Evolutionary conservation across 1,140 invertebrate species (phyloP), one percentile per base, ranked within the genome.

Genomic region (Zaprionus ornatus): DNA sequence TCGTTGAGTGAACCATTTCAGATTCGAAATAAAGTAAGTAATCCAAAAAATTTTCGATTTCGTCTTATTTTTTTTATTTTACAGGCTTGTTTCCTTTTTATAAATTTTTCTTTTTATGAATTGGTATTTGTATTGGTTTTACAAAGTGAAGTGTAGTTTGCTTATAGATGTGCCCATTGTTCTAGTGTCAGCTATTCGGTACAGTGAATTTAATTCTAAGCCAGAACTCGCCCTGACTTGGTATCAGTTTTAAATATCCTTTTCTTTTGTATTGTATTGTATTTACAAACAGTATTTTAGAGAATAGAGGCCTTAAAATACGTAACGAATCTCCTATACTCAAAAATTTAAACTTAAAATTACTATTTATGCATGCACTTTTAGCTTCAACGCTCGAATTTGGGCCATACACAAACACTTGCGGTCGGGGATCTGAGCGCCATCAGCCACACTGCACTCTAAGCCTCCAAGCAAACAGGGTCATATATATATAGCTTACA

Each of bases 261-360:
- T 45, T 45, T 17, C 17, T 7, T 45, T 45, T 45, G 54, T 56
- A 42, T 66, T 76, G 40, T 17, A 17, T 79, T 40, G 69, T 84
- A 84, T 84, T 83, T 84, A 84, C 81, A 84, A 74, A 54, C 48
- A 66, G 54, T 61, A 40, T 50, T 57, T 40, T n/a, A 17, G 29
- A 52, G 12, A 13, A 17, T 45, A 54, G 1, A 56, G 42, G 65
- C 63, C 77, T 71, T 88, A 90, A 84, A 70, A 77, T 80, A 88
- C 62, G 61, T 88, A 88, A 84, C 67, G 75, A 66, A 57, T 76
- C 67, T 76, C 62, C 74, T 79, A 88, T 73, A 90, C 81, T 88
- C 80, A 88, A 88, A 74, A 88, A 88, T 90, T 90, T 90, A 73
- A 64, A 73, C 85, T 90, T 90, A 90, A 55, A 63, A 73, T 90